Conservation (phyloP, 2,113 vertebrate genomes). For the Lathamus discolor region DNA sequence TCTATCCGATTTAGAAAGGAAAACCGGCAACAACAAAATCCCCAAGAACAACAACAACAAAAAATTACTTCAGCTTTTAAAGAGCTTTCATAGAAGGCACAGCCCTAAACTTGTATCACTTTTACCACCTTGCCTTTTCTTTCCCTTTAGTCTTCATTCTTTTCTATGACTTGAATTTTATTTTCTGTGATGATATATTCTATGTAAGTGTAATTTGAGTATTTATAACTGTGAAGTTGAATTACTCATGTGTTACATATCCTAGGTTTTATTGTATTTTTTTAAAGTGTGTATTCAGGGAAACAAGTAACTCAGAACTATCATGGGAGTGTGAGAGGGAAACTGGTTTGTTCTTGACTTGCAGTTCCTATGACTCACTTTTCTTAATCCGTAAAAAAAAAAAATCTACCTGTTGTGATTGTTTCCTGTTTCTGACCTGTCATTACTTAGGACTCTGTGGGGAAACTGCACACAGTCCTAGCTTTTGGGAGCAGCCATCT, state of each 20-base stretch:
- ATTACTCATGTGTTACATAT: constrained; percentile 90
- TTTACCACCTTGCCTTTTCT: constrained; percentile 80
- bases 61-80: constrained; percentile 41
- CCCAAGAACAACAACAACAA: not conserved
- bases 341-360: constrained; percentile 68
- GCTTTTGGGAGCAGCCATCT: constrained; percentile 74
- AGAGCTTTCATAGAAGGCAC: constrained; percentile 65
- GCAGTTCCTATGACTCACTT: constrained; percentile 59
- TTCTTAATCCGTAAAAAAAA: constrained; percentile 55
- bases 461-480: constrained; percentile 39
- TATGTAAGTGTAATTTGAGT: constrained; percentile 88
- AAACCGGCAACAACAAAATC: not conserved
- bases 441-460: constrained; percentile 57
- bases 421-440: constrained; percentile 61
- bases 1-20: constrained; percentile 55
- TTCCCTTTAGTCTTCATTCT: constrained; percentile 77
- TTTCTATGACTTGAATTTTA: constrained; percentile 90
- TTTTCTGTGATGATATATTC: constrained; percentile 80
- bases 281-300: constrained; percentile 74
- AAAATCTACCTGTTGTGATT: constrained; percentile 49
- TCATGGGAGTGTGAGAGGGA: constrained; percentile 46
- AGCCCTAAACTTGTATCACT: constrained; percentile 73
- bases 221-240: constrained; percentile 97
- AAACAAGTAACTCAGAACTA: constrained; percentile 73
- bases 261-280: constrained; percentile 74